Base-by-base conservation (phyloP, 1,140 invertebrate genomes). In the Maniola jurtina region DNA sequence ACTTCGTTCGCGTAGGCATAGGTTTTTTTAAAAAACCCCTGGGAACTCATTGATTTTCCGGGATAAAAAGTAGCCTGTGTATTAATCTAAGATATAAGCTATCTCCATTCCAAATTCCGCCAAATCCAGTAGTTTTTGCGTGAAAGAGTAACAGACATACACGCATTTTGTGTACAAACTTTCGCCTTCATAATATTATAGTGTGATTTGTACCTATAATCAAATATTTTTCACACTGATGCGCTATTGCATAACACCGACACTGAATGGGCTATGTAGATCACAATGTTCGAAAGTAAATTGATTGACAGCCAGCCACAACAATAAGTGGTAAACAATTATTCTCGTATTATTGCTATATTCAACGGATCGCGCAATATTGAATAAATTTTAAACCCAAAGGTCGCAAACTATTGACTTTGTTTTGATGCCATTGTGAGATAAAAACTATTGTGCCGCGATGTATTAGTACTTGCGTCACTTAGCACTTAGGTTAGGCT, bases 351-450 rank as follows among this genome's bases (percentile, higher is more conserved):
- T 83, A 88, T 87, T 82, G 74, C 83, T 73, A 75, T 89, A 88
- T 79, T 75, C 78, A 76, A 52, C 58, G 50, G 59, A 66, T 85
- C 76, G 73, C 73, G 81, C 80, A 84, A 87, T 73, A 72, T 54
- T 77, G 79, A 81, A 83, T 82, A 85, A 77, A 83, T 84, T 81
- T 83, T 78, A 83, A 82, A 70, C n/a, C 69, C 81, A 89, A 89
- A 89, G 87, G 87, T 88, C 80, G 74, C 73, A 82, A 77, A 82
- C 78, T 88, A 78, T 85, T 83, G 81, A 84, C 83, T 83, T 81
- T 86, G 76, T 82, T 86, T 82, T 80, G 85, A 88, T 88, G 73
- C 73, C 66, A 86, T 81, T 83, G 81, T 81, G 73, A 77, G 84
- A 89, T 88, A 84, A 80, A 76, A 72, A 76, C 66, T 68, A 71